Base-by-base conservation (phyloP, 2,797 vertebrate species). In the Xiphophorus birchmanni region DNA sequence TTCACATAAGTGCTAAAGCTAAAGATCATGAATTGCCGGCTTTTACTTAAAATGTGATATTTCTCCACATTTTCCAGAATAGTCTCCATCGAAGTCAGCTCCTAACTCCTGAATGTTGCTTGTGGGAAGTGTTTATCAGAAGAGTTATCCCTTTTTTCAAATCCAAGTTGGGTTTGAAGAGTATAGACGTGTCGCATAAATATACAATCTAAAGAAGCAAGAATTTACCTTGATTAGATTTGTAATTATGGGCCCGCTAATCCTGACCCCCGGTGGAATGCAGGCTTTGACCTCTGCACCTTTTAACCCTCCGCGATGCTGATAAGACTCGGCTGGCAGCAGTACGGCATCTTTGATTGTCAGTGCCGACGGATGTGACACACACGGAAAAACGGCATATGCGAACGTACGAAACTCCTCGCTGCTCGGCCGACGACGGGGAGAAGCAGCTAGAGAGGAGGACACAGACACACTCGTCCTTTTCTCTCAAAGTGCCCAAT, bases 241-340 rank as follows among this genome's bases (percentile, higher is more conserved):
- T 79, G 79, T 71, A 74, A n/a, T 73, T 23, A 4, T 50, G 60
- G 72, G 72, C 42, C 50, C 71, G n/a, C 78, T 86, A 77, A 90
- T 84, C 67, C 81, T 80, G 83, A 88, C 83, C 83, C 35, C 56
- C 32, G 79, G 10, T 81, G 90, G 92, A 92, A 92, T 93, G 88
- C 79, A 58, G 76, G 80, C 80, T 83, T 48, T 81, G 85, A 84
- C 89, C 90, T 75, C 42, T 42, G 29, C 78, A 87, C 86, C 86
- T 84, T 48, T 90, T 11, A 88, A 91, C 88, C 73, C 77, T 26
- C 50, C 21, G 47, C 10, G 2, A 48, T 29, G 77, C 74, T 67
- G 90, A 92, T 92, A 94, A 87, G 84, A 79, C 76, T 23, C 60
- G 78, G 32, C 82, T 86, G 83, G 84, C 29, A 42, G 82, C 42